A percentile compares a stretch with the other conserved stretches of the same genome.
Conservation (phyloP, 2,888 invertebrate genomes). For the Calameuta idolon region DNA sequence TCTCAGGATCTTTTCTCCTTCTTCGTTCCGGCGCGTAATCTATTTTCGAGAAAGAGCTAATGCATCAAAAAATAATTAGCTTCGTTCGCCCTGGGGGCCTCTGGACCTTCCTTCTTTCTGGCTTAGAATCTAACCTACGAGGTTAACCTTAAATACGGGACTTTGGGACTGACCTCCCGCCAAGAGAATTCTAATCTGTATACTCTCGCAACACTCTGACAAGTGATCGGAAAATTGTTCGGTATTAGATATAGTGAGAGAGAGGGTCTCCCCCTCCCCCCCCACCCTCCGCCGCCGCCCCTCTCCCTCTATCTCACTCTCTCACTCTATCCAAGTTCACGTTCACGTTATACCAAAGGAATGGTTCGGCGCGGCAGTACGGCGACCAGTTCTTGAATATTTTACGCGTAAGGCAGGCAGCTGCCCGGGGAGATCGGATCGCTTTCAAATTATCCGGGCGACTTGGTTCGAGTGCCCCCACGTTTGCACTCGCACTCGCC, state of each 20-base stretch:
- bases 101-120: not conserved
- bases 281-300: too few relatives aligned
- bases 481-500: conserved; percentile 19
- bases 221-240: not conserved
- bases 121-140: not conserved
- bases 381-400: conserved; percentile 58
- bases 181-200: conserved; percentile 10
- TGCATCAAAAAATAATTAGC: conserved; percentile 43
- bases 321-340: not conserved
- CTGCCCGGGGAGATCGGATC: conserved; percentile 63
- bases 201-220: conserved; percentile 6
- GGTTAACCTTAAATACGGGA: conserved; percentile 9
- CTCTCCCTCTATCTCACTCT: too few relatives aligned
- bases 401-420: conserved; percentile 66
- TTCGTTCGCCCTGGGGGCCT: conserved; percentile 30
- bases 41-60: conserved; percentile 43
- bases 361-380: not conserved
- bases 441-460: conserved; percentile 67
- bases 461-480: conserved; percentile 59
- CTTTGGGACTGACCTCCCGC: conserved; percentile 24
- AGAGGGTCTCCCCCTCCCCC: too few relatives aligned
- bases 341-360: not conserved
- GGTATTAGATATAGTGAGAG: not conserved
- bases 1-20: not conserved
- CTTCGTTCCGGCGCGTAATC: conserved; percentile 29